Conservation (phyloP, 1,140 invertebrate genomes). For the Diuraphis noxia region DNA sequence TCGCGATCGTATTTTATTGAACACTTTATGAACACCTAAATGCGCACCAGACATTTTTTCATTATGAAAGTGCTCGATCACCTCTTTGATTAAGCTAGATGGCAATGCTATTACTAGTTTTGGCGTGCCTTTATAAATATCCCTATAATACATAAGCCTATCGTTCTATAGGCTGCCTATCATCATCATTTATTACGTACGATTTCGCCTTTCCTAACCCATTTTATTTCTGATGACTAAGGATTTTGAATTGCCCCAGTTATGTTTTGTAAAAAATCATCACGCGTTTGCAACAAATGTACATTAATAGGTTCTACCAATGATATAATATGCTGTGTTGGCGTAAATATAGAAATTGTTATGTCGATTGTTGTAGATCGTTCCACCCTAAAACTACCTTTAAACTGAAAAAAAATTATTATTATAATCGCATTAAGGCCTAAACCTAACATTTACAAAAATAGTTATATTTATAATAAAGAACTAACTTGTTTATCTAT, state of each 20-base stretch:
- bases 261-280: background rate
- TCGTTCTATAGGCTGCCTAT: no score
- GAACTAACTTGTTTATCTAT: background rate
- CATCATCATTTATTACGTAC: no score
- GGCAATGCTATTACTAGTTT: background rate
- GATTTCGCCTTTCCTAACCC: background rate
- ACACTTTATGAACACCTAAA: background rate
- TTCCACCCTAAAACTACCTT: constrained; percentile 3
- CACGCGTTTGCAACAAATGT: background rate
- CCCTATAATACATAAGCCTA: no score
- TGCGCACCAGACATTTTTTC: background rate
- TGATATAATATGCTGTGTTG: background rate
- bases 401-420: background rate
- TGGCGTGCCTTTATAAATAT: background rate
- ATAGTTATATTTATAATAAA: background rate
- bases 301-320: background rate
- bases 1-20: background rate
- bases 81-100: background rate
- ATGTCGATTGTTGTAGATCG: background rate
- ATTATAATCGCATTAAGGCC: background rate
- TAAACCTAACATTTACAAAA: background rate
- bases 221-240: background rate
- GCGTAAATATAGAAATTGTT: background rate
- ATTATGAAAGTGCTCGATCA: background rate
- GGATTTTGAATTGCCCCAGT: background rate